These are phyloP conservation scores for Peromyscus nudipes DNA, from an alignment of 2,797 vertebrate species.

Conservation along the genomic window DNA sequence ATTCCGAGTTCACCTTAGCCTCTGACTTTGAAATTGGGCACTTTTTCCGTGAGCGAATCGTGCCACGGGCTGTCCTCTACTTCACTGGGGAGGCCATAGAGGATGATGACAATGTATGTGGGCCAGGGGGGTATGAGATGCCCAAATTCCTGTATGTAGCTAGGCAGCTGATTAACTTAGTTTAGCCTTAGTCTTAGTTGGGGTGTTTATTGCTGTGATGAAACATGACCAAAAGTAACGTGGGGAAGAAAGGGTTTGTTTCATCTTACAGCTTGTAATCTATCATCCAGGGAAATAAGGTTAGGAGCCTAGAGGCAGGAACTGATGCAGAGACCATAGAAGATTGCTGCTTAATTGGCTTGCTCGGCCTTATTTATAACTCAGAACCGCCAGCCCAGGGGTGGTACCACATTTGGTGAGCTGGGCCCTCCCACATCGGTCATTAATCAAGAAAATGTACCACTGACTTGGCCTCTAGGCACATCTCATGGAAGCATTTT, in stretches of 20 bases:
- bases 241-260: background rate
- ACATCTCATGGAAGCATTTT: background rate
- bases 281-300: background rate
- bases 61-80: slow-evolving; percentile 97
- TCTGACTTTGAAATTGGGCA: slow-evolving; percentile 99
- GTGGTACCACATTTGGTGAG: background rate
- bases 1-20: slow-evolving; percentile 95
- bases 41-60: slow-evolving; percentile 98
- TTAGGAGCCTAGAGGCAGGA: background rate
- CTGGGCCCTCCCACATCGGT: background rate
- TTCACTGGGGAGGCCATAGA: slow-evolving; percentile 99
- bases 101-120: slow-evolving; percentile 96
- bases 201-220: background rate
- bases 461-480: background rate
- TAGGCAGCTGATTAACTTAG: background rate
- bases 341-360: background rate
- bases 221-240: background rate
- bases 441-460: background rate
- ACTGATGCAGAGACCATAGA: background rate
- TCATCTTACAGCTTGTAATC: background rate
- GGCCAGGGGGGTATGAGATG: background rate
- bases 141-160: rapidly evolving
- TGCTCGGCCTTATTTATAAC: background rate
- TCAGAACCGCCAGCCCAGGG: background rate
- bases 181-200: background rate